These are phyloP conservation scores for Dinomys branickii DNA, from an alignment of 2,113 vertebrate species.

Conservation along the genomic window DNA sequence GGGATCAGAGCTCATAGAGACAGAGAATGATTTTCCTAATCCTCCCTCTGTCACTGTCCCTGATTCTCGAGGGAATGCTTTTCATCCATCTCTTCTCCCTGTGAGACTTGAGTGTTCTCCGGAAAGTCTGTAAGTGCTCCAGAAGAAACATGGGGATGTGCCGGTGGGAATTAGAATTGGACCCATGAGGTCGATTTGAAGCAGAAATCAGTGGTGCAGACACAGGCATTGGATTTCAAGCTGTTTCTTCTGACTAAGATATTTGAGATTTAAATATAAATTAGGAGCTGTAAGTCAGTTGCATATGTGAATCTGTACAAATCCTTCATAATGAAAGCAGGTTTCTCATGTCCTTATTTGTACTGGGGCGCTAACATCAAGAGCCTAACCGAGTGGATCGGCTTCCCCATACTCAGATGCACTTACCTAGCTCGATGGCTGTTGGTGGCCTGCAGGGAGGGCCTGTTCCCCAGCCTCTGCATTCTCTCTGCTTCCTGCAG, in stretches of 20 bases:
- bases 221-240: conserved; percentile 24
- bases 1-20: not conserved
- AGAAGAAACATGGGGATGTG: not conserved
- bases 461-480: not conserved
- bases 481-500: too few relatives aligned
- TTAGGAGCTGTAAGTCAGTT: conserved; percentile 47
- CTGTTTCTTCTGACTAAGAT: conserved; percentile 38
- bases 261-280: conserved; percentile 53
- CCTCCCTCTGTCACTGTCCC: not conserved
- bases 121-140: not conserved
- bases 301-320: not conserved
- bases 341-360: conserved; percentile 50
- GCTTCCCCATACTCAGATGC: not conserved
- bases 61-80: not conserved
- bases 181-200: conserved; percentile 1
- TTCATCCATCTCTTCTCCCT: not conserved
- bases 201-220: not conserved
- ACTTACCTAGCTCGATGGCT: too few relatives aligned
- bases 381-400: not conserved
- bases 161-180: not conserved
- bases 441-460: not conserved
- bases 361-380: not conserved
- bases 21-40: not conserved
- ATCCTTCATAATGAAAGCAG: conserved; percentile 28
- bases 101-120: not conserved